These are phyloP conservation scores for Paraplagusia blochii DNA, from an alignment of 2,113 vertebrate species.

Conservation along the genomic window DNA sequence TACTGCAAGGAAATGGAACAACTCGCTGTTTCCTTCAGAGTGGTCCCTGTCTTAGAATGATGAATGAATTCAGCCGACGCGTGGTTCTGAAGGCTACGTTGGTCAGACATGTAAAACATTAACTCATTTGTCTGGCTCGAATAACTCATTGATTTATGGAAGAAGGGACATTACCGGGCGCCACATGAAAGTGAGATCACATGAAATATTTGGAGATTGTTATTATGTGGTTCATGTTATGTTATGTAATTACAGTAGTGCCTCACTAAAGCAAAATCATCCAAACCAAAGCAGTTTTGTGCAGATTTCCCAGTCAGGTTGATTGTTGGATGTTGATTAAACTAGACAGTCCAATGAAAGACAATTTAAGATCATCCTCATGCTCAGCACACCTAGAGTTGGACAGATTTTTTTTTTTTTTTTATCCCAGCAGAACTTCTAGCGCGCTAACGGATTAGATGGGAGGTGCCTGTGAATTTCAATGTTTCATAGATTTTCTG, in stretches of 20 bases:
- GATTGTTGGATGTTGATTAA: not conserved
- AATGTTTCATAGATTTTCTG: not conserved
- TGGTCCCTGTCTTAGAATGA: slow-evolving; percentile 23
- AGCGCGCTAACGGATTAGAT: not conserved
- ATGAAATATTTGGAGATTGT: slow-evolving; percentile 1
- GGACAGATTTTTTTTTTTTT: not conserved
- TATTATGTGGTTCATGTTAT: no score
- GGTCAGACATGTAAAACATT: slow-evolving; percentile 37
- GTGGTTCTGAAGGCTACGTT: slow-evolving; percentile 20
- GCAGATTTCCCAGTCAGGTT: not conserved
- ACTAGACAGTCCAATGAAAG: no score
- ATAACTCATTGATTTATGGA: slow-evolving; percentile 31
- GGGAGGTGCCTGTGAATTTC: not conserved
- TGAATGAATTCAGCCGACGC: slow-evolving; percentile 28
- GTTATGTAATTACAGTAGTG: no score
- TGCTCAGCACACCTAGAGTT: not conserved
- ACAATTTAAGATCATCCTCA: not conserved
- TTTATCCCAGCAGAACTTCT: not conserved
- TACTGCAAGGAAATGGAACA: not conserved
- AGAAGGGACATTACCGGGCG: slow-evolving; percentile 13
- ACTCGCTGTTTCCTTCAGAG: not conserved
- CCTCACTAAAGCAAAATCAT: no score
- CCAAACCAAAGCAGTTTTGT: no score
- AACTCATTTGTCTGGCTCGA: slow-evolving; percentile 28
- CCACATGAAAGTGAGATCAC: slow-evolving; percentile 4